Evolutionary conservation across 2,113 vertebrate genomes (phyloP).

Genomic region (Xenus cinereus): DNA sequence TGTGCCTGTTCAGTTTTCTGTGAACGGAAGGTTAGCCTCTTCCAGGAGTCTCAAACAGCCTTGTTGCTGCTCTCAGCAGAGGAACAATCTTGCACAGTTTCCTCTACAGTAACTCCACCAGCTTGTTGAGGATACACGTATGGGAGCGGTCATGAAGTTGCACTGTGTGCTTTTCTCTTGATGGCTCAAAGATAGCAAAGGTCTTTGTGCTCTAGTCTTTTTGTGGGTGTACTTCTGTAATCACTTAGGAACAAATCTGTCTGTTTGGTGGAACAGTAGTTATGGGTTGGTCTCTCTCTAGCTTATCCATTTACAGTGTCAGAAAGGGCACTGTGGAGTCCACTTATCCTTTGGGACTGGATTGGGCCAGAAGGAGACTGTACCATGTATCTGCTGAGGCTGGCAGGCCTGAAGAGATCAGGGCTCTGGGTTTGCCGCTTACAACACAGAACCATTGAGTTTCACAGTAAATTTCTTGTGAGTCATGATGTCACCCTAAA

Average conservation of each 20-base stretch:
- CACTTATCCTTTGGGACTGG: background rate
- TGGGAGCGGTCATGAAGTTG: background rate
- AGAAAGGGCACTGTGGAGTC: background rate
- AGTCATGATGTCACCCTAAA: background rate
- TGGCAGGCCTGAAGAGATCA: background rate
- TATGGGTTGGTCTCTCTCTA: background rate
- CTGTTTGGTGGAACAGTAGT: background rate
- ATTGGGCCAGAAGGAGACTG: background rate
- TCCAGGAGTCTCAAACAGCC: background rate
- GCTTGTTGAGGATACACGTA: rapidly evolving
- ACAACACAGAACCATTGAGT: background rate
- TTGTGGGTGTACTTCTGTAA: background rate
- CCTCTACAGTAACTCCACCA: background rate
- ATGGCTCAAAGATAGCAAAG: background rate
- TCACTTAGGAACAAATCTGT: background rate
- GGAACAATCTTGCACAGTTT: background rate
- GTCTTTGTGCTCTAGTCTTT: background rate
- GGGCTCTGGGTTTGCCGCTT: background rate
- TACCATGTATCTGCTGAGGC: background rate
- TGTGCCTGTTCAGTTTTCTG: background rate
- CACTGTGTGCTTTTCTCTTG: background rate
- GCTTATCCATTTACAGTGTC: background rate
- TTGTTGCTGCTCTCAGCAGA: background rate
- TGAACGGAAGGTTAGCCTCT: background rate
- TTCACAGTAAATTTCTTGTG: background rate